These are phyloP conservation scores for Leptinotarsa undecemlineata DNA, from an alignment of 1,140 invertebrate species.

Conservation along the genomic window DNA sequence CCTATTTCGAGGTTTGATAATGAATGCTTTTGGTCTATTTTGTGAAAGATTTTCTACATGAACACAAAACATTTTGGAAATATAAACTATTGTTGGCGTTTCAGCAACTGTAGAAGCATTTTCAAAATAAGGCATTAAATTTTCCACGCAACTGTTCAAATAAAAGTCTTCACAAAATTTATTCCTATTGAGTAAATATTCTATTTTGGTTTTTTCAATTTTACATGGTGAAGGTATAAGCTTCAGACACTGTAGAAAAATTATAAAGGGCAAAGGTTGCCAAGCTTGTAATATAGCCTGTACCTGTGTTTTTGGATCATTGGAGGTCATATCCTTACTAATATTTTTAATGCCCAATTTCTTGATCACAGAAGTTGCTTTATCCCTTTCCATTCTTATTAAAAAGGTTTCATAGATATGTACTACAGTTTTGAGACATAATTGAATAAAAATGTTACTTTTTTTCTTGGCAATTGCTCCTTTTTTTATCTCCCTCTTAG, in stretches of 20 bases:
- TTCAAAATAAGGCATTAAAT: constrained; percentile 57
- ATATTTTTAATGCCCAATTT: constrained; percentile 81
- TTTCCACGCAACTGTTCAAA: constrained; percentile 41
- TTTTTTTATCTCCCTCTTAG: constrained; percentile 85
- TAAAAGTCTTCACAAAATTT: constrained; percentile 43
- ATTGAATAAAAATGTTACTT: constrained; percentile 93
- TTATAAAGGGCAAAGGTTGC: constrained; percentile 81
- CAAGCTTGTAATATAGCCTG: constrained; percentile 85
- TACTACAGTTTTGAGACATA: constrained; percentile 95
- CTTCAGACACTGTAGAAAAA: constrained; percentile 79
- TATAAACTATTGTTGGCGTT: constrained; percentile 82
- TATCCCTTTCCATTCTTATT: constrained; percentile 79
- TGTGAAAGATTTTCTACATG: constrained; percentile 65
- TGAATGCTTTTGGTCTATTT: constrained; percentile 44
- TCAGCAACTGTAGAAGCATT: constrained; percentile 70
- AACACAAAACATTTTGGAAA: constrained; percentile 95
- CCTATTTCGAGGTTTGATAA: constrained; percentile 37
- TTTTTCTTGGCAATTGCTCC: constrained; percentile 95
- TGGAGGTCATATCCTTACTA: constrained; percentile 75
- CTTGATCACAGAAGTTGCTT: constrained; percentile 78
- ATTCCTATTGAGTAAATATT: constrained; percentile 57
- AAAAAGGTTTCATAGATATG: constrained; percentile 84
- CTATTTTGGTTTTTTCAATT: constrained; percentile 75
- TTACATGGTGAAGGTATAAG: constrained; percentile 81
- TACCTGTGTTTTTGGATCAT: constrained; percentile 76